Conservation (phyloP, 2,888 invertebrate genomes). For the Yponomeuta evonymella region DNA sequence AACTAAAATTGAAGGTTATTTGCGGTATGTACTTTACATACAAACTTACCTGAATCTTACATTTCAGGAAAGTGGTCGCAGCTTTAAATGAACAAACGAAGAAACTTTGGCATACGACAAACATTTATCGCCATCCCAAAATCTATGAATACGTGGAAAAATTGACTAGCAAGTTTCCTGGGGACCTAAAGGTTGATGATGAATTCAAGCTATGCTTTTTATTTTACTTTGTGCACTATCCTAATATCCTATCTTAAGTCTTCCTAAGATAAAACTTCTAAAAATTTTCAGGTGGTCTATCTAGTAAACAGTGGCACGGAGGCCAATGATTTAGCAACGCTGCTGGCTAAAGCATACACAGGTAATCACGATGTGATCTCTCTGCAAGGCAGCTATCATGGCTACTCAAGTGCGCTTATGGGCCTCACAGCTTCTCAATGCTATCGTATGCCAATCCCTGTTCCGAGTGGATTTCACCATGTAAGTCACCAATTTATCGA, state of each 20-base stretch:
- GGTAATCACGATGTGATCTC: slow-evolving; percentile 90
- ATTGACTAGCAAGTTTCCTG: slow-evolving; percentile 87
- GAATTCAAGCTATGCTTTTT: background rate
- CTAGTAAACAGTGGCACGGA: slow-evolving; percentile 98
- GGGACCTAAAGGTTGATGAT: slow-evolving; percentile 83
- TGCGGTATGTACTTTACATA: background rate
- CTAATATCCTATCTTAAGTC: background rate
- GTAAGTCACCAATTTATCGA: slow-evolving; percentile 63
- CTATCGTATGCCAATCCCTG: slow-evolving; percentile 86
- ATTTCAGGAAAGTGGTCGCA: slow-evolving; percentile 85
- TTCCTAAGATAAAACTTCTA: background rate
- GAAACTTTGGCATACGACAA: slow-evolving; percentile 93
- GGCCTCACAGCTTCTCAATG: slow-evolving; percentile 86
- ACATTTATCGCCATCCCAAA: slow-evolving; percentile 92
- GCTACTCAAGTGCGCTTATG: slow-evolving; percentile 89
- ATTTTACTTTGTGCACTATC: slow-evolving; percentile 10
- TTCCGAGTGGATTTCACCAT: slow-evolving; percentile 85
- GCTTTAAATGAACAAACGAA: slow-evolving; percentile 87
- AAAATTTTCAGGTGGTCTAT: slow-evolving; percentile 83
- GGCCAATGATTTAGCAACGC: slow-evolving; percentile 95
- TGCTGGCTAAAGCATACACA: slow-evolving; percentile 91
- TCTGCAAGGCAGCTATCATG: slow-evolving; percentile 94
- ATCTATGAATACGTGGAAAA: slow-evolving; percentile 94
- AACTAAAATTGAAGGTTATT: too few species aligned
- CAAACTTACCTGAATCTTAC: slow-evolving; percentile 78